Base-by-base conservation (phyloP, 2,888 invertebrate genomes). In the Orchesella flavescens region DNA sequence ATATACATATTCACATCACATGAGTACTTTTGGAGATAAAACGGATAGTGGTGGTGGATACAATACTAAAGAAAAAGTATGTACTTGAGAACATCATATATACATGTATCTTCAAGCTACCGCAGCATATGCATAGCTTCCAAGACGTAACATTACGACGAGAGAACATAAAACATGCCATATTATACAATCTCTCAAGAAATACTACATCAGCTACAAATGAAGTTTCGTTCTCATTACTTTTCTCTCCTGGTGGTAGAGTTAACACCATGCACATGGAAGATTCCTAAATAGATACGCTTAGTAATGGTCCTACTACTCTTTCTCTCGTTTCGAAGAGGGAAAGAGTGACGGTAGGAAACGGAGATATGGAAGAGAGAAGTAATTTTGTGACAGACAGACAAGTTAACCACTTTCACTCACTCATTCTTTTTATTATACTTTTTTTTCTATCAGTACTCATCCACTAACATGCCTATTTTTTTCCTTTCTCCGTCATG, bases 301-400 rank as follows among this genome's bases (percentile, higher is more conserved):
- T 57, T 53, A 65, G 73, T 80, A 80, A 66, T 57, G 55, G 73
- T 21, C 23, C 57, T 73, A 73, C 15, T 19, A 21, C 61, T 19
- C 61, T 12, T 17, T 61, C 19, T 21, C 13, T 73, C 17, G 12
- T 34, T 17, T 23, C 21, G 13, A 1, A 19, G 59, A 10, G 66
- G 49, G 77, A 77, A 23, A 21, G 76, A 46, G n/a, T 59, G 73
- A 68, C 17, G 57, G 19, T 49, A 66, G 73, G 71, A 71, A 71
- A 71, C 71, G 57, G 7, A 55, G 71, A 72, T 63, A 72, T 72
- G 78, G 71, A 66, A 73, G 77, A 55, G 68, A 77, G 72, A 80
- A 73, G 80, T 80, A 80, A 80, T 80, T 80, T 80, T 73, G 80
- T 80, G 80, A 80, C 80, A 80, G 80, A 66, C 73, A 80, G 72